Evolutionary conservation across 2,888 invertebrate genomes (phyloP).

Genomic region (Drosophila siamana): DNA sequence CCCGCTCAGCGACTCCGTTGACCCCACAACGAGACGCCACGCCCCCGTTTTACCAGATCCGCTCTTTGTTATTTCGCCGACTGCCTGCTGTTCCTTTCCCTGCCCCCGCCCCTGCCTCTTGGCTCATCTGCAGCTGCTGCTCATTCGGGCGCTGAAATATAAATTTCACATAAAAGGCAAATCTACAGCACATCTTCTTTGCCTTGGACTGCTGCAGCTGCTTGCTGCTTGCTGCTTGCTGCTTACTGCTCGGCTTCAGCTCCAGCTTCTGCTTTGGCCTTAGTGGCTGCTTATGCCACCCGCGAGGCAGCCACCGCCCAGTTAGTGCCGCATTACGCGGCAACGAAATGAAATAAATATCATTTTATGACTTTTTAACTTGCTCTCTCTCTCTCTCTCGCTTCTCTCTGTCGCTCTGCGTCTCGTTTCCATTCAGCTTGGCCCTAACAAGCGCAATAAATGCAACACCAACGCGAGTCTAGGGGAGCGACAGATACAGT

Average conservation of each 20-base stretch:
- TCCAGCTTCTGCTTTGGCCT: slow-evolving; percentile 19
- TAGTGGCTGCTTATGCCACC: slow-evolving; percentile 65
- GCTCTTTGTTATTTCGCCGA: slow-evolving; percentile 52
- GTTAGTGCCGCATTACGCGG: slow-evolving; percentile 69
- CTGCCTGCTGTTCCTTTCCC: not conserved
- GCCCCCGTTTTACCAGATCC: slow-evolving; percentile 28
- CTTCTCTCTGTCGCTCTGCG: not conserved
- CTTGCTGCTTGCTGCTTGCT: not conserved
- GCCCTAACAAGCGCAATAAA: slow-evolving; percentile 79
- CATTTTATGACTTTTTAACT: slow-evolving; percentile 80
- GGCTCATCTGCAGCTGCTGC: not conserved
- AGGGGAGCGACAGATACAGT: not conserved
- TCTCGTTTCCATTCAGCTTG: slow-evolving; percentile 27
- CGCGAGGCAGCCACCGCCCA: slow-evolving; percentile 58
- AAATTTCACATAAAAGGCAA: slow-evolving; percentile 79
- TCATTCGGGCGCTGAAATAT: slow-evolving; percentile 56
- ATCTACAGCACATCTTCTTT: slow-evolving; percentile 69
- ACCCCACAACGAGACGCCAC: not conserved
- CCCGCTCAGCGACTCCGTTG: not conserved
- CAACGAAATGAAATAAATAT: slow-evolving; percentile 76
- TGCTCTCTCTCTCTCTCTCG: slow-evolving; percentile 50
- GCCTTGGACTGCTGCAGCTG: slow-evolving; percentile 2
- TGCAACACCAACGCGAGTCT: slow-evolving; percentile 60
- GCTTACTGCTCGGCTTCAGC: slow-evolving; percentile 11
- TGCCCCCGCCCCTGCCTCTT: not conserved